These are phyloP conservation scores for Poeciliopsis occidentalis DNA, from an alignment of 2,113 vertebrate genomes.

Conservation along the genomic window DNA sequence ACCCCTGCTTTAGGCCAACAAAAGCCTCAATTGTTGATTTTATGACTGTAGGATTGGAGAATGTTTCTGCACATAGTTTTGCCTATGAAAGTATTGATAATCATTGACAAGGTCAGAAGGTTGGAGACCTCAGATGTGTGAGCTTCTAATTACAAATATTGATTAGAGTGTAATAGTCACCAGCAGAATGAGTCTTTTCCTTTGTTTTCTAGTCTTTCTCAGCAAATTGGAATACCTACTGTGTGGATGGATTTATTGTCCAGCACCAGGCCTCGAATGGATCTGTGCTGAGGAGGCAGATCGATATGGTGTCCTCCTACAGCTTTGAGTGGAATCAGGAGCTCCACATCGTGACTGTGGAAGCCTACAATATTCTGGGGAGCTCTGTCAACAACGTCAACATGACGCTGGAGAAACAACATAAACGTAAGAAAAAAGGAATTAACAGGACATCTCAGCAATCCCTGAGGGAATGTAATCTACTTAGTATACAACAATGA, in stretches of 20 bases:
- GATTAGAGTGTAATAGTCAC: neutral
- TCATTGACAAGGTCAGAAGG: neutral
- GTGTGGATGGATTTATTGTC: constrained; percentile 83
- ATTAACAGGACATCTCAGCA: neutral
- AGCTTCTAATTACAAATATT: neutral
- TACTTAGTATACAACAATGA: neutral
- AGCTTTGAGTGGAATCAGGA: constrained; percentile 84
- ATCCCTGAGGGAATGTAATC: neutral
- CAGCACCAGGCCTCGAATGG: constrained; percentile 70
- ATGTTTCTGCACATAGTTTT: no score
- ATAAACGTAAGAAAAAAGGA: constrained; percentile 75
- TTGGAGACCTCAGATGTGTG: neutral
- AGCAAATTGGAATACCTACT: constrained; percentile 76
- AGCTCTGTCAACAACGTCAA: constrained; percentile 85
- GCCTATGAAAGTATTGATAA: neutral
- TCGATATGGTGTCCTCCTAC: constrained; percentile 74
- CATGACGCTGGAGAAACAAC: constrained; percentile 83
- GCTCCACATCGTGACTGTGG: constrained; percentile 82
- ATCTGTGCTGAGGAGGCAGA: constrained; percentile 62
- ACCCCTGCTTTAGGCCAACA: neutral
- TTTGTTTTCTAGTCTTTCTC: constrained; percentile 77
- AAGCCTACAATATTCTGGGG: constrained; percentile 87
- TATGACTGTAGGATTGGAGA: neutral
- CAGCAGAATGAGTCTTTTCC: neutral
- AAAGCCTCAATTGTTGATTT: neutral